A percentile compares a stretch with the other conserved stretches of the same genome.
phyloP scores from a whole-genome alignment of 2,113 vertebrate species.

The Tragelaphus strepsiceros region DNA sequence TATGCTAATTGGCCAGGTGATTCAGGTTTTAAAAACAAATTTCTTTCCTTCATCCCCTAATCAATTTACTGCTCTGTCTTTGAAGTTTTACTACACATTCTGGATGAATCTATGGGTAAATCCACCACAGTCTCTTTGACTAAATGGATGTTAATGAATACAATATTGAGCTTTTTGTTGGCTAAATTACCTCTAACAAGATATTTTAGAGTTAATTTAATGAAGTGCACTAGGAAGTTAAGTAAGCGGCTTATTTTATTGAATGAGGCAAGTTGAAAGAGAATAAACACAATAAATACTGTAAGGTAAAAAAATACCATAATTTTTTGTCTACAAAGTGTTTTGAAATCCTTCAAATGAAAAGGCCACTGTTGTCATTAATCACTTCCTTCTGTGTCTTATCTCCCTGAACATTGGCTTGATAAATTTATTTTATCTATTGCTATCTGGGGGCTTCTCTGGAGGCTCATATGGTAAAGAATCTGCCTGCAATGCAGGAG shows the following conservation, averaged over 20 bases:
- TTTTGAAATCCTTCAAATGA: conserved; percentile 34
- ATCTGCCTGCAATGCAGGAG: not conserved
- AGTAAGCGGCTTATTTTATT: conserved; percentile 61
- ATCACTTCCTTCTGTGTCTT: conserved; percentile 14
- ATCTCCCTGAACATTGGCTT: not conserved
- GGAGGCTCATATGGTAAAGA: not conserved
- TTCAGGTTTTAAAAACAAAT: conserved; percentile 38
- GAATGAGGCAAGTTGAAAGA: conserved; percentile 50
- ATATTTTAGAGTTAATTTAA: conserved; percentile 72
- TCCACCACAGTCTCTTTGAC: conserved; percentile 44
- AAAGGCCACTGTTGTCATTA: conserved; percentile 11
- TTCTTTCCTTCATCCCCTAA: conserved; percentile 6
- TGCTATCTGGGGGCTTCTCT: not conserved
- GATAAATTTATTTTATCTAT: not conserved
- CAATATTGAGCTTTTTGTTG: conserved; percentile 68
- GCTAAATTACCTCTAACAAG: conserved; percentile 71
- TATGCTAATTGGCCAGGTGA: conserved; percentile 26
- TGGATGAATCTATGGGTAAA: conserved; percentile 38
- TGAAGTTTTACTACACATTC: conserved; percentile 18
- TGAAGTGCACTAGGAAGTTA: conserved; percentile 59
- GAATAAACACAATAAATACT: conserved; percentile 52
- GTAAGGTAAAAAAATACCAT: not conserved
- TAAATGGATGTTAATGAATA: conserved; percentile 72
- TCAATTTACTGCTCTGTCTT: conserved; percentile 48
- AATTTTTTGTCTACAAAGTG: conserved; percentile 42